phyloP scores from a whole-genome alignment of 2,797 vertebrate genomes.

The Myioborus miniatus region DNA sequence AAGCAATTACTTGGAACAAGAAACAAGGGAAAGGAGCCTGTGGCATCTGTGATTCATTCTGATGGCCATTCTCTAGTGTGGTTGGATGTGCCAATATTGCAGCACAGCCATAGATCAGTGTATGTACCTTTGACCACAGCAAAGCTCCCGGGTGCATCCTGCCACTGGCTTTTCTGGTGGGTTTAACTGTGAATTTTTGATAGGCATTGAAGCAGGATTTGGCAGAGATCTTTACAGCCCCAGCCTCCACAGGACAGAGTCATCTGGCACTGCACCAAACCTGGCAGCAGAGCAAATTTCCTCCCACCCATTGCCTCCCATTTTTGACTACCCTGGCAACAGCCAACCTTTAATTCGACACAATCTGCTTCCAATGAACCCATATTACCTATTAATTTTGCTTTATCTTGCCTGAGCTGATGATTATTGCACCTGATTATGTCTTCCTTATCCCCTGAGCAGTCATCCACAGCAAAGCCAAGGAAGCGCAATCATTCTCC shows the following conservation, averaged over 20 bases:
- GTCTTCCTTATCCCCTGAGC: not conserved
- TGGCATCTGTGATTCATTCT: slow-evolving; percentile 15
- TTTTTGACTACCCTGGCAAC: not conserved
- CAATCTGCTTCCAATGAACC: slow-evolving; percentile 15
- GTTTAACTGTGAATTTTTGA: not conserved
- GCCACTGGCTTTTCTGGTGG: not conserved
- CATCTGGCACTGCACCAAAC: not conserved
- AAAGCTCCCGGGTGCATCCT: not conserved
- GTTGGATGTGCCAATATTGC: not conserved
- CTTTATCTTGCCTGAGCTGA: not conserved
- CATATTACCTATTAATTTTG: slow-evolving; percentile 30
- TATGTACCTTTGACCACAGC: accelerated
- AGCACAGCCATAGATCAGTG: accelerated
- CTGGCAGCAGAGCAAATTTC: accelerated
- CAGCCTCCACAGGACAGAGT: not conserved
- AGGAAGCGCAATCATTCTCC: not conserved
- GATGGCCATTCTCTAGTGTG: not conserved
- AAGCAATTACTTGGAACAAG: slow-evolving; percentile 49
- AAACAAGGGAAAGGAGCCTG: not conserved
- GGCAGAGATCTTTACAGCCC: not conserved
- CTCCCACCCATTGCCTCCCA: not conserved
- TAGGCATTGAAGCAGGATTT: not conserved
- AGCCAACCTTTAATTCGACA: not conserved
- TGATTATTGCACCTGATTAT: not conserved
- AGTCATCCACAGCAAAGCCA: not conserved